Percentiles rank a stretch among this genome's conserved stretches.
phyloP scores from a whole-genome alignment of 2,888 invertebrate genomes.

The Oasisia sp. region DNA sequence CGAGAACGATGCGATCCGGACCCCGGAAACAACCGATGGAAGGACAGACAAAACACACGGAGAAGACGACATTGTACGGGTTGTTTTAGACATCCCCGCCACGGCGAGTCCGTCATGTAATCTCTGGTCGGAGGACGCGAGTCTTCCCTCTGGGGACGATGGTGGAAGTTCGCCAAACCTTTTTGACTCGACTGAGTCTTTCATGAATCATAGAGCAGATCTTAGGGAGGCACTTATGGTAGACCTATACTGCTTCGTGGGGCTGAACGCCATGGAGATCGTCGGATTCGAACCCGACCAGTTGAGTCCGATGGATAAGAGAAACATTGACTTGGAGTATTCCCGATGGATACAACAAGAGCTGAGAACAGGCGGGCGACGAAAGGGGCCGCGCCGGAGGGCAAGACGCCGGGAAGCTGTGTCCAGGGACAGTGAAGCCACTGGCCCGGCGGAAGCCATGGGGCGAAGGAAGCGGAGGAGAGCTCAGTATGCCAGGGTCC shows the following conservation, averaged over 20 bases:
- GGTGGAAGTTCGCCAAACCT: neutral
- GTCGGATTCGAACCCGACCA: slow-evolving; percentile 19
- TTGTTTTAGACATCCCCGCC: neutral
- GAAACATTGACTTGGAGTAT: neutral
- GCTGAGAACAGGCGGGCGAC: too few species aligned
- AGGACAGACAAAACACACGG: too few species aligned
- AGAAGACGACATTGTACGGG: neutral
- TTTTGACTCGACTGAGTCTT: too few species aligned
- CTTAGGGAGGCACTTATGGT: neutral
- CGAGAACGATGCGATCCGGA: too few species aligned
- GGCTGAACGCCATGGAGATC: slow-evolving; percentile 17
- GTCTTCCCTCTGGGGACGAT: neutral
- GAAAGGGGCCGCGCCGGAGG: neutral
- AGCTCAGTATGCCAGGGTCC: neutral
- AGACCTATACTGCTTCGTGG: neutral
- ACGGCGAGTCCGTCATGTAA: neutral
- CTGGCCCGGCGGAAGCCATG: slow-evolving; percentile 7
- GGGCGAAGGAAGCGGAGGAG: neutral
- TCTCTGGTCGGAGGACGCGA: neutral
- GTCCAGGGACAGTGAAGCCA: neutral
- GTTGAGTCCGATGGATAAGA: slow-evolving; percentile 13
- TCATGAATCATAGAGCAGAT: neutral
- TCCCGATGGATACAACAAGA: neutral
- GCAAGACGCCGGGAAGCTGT: neutral
- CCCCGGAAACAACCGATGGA: too few species aligned